A percentile compares a stretch with the other conserved stretches of the same genome.
Conservation (phyloP, 2,113 vertebrate species). For the Columbina picui region DNA sequence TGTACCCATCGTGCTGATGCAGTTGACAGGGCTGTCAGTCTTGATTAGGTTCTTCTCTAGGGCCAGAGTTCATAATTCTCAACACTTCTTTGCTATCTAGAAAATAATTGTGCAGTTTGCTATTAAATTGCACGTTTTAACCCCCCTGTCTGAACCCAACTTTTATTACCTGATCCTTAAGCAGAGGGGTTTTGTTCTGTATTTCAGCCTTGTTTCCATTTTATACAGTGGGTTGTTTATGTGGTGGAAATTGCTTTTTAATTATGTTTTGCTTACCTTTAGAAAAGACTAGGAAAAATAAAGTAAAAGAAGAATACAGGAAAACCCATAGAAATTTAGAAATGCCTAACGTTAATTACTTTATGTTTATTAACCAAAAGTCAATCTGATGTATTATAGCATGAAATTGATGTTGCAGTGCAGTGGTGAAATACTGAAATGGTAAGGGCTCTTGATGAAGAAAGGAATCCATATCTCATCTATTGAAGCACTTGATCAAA, state of each 20-base stretch:
- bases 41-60: not conserved
- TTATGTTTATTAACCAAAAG: not conserved
- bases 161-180: not conserved
- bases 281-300: not conserved
- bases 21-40: not conserved
- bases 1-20: accelerated
- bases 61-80: not conserved
- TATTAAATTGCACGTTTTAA: not conserved
- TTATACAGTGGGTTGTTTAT: not conserved
- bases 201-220: not conserved
- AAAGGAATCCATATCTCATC: not conserved
- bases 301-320: not conserved
- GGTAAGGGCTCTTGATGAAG: not conserved
- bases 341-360: not conserved
- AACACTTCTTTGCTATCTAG: not conserved
- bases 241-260: not conserved
- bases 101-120: not conserved
- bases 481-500: not conserved
- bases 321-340: not conserved
- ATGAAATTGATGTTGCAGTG: not conserved
- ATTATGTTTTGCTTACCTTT: not conserved
- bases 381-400: not conserved
- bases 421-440: not conserved
- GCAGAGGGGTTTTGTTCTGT: not conserved
- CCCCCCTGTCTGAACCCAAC: not conserved